These are phyloP conservation scores for Echinometra lucunter DNA, from an alignment of 53 echinoderm and acorn worm genomes.

Conservation along the genomic window DNA sequence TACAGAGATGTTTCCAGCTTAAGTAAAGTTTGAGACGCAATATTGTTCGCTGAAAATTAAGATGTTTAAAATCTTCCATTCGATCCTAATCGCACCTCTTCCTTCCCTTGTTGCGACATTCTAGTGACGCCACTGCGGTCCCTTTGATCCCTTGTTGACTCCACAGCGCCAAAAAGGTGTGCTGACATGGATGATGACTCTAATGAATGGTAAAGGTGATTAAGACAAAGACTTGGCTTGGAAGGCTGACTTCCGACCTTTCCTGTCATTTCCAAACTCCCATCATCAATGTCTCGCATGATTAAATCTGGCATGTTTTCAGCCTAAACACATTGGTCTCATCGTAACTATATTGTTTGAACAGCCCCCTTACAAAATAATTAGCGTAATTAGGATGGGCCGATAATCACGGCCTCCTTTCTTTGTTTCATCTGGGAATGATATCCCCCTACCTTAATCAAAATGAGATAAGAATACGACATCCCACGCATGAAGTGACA, in stretches of 20 bases:
- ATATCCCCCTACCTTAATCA: not conserved
- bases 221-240: constrained; percentile 19
- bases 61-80: not conserved
- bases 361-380: constrained; percentile 51
- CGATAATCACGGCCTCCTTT: not conserved
- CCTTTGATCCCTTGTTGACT: not conserved
- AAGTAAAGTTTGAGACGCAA: too few species aligned
- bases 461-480: not conserved
- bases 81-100: not conserved
- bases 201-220: constrained; percentile 13
- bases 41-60: too few species aligned
- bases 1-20: too few species aligned
- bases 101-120: not conserved
- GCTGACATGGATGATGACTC: not conserved
- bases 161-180: not conserved
- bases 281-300: not conserved
- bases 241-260: not conserved
- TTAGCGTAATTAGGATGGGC: constrained; percentile 36
- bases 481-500: not conserved
- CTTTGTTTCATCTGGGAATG: not conserved
- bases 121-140: not conserved
- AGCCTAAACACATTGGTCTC: not conserved
- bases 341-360: constrained; percentile 38
- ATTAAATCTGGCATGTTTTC: constrained; percentile 41
- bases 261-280: not conserved